Evolutionary conservation across 2,888 invertebrate genomes (phyloP), one percentile per base, ranked within the genome.

Genomic region (Trachelus stipa): DNA sequence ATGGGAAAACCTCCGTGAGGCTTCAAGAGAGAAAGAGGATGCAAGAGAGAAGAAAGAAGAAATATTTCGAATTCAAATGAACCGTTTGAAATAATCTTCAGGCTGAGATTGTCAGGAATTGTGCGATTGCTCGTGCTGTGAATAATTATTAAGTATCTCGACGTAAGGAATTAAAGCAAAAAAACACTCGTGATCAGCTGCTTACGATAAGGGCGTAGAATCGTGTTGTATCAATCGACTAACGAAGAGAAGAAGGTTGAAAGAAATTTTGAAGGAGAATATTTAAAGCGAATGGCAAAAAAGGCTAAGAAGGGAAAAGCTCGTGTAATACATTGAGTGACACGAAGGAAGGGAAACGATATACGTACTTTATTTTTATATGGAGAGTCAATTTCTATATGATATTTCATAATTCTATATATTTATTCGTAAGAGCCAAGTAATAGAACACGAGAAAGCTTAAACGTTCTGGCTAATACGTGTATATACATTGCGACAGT

Each of bases 341-440:
- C n/a, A 75, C 40, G 71, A 73, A 75, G 35, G 33, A 77, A 77
- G 31, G 71, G 56, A 69, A 79, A 73, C 74, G 56, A 75, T 56
- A 35, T 35, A 76, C 40, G 80, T 76, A 79, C 74, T 77, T 79
- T 83, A 84, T 84, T 84, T 84, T 84, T 83, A 82, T 84, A 84
- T 83, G 79, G 81, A 84, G 73, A 80, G 80, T 80, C 81, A 79
- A 79, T 83, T 83, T 84, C 83, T 80, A 83, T 77, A 77, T 68
- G 80, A 82, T 35, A 56, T 56, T 56, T 56, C 76, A 81, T 78
- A 81, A 79, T 80, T 83, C 81, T 83, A 82, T 84, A 79, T 83
- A 83, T 81, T 80, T 80, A 81, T 79, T 75, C 76, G 40, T 73
- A 74, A 71, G 75, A 73, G 68, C 73, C 33, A 40, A 15, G 30